Evolutionary conservation across 2,888 invertebrate genomes (phyloP).

Genomic region (Megastigmus dorsalis): DNA sequence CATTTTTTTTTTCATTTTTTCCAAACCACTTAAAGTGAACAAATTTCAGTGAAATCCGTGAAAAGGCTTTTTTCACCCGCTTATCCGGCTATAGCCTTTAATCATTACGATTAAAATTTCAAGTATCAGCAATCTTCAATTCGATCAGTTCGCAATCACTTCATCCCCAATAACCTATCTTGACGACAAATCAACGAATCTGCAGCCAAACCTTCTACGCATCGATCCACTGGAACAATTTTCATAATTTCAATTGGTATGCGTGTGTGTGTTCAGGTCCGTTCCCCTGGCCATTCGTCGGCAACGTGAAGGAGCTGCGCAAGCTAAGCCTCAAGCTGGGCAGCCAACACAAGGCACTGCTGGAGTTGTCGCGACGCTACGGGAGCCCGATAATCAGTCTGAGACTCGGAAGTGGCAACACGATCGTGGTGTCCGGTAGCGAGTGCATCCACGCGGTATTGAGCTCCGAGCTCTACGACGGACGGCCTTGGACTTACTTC

Average conservation of each 20-base stretch:
- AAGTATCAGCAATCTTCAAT: no score
- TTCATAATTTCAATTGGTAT: background rate
- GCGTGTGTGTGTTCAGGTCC: slow-evolving; percentile 68
- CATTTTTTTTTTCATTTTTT: no score
- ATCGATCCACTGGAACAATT: background rate
- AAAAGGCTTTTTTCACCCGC: no score
- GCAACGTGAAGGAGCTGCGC: slow-evolving; percentile 61
- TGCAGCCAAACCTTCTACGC: background rate
- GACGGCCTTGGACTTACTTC: slow-evolving; percentile 82
- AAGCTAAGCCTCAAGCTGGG: slow-evolving; percentile 59
- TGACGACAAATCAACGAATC: background rate
- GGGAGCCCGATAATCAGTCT: slow-evolving; percentile 63
- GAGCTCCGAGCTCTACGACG: slow-evolving; percentile 78
- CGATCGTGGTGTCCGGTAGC: slow-evolving; percentile 77
- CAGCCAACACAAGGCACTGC: slow-evolving; percentile 65
- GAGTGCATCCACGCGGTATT: slow-evolving; percentile 77
- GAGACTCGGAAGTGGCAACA: slow-evolving; percentile 63
- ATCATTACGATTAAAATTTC: no score
- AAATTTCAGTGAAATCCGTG: no score
- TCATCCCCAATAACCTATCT: no score
- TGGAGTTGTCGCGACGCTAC: slow-evolving; percentile 63
- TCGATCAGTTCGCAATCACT: no score
- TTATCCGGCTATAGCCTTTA: no score
- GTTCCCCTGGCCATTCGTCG: slow-evolving; percentile 67
- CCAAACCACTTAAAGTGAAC: no score